These are phyloP conservation scores for Allygus modestus DNA, from an alignment of 2,888 invertebrate species.

Conservation along the genomic window DNA sequence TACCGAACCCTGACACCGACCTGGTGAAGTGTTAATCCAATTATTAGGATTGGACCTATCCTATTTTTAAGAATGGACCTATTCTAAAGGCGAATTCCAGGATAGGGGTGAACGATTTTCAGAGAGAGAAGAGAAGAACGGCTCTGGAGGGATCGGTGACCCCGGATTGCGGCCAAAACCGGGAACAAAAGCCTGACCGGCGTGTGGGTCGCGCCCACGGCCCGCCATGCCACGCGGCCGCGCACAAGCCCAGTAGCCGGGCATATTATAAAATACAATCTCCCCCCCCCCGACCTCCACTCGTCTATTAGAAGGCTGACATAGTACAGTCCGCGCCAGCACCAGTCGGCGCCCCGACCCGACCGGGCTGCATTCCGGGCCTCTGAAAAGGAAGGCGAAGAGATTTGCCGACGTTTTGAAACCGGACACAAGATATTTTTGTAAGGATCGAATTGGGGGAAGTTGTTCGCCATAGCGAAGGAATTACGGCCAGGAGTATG, in stretches of 20 bases:
- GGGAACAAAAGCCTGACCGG: constrained; percentile 44
- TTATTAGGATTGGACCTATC: too few relatives aligned
- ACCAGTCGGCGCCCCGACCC: neutral
- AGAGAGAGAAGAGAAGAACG: too few relatives aligned
- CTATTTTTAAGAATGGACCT: too few relatives aligned
- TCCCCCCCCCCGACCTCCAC: constrained; percentile 26
- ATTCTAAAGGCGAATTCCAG: too few relatives aligned
- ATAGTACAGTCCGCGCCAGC: constrained; percentile 42
- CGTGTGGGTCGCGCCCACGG: constrained; percentile 7
- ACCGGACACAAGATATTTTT: neutral
- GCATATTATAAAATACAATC: constrained; percentile 64
- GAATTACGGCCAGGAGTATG: too few relatives aligned
- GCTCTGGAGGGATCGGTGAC: constrained; percentile 37
- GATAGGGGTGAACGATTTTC: too few relatives aligned
- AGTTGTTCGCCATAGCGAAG: too few relatives aligned
- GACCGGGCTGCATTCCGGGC: neutral
- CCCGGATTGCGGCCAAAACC: constrained; percentile 38
- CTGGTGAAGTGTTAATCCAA: too few relatives aligned
- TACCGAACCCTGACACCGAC: too few relatives aligned
- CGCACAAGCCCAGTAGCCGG: constrained; percentile 64
- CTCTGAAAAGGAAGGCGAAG: too few relatives aligned
- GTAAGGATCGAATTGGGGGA: too few relatives aligned
- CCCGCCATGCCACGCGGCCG: constrained; percentile 17
- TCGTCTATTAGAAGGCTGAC: constrained; percentile 55
- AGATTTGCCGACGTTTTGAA: neutral